A percentile compares a stretch with the other conserved stretches of the same genome.
Evolutionary conservation across 2,888 invertebrate genomes (phyloP).

Genomic region (Erebia ligea): DNA sequence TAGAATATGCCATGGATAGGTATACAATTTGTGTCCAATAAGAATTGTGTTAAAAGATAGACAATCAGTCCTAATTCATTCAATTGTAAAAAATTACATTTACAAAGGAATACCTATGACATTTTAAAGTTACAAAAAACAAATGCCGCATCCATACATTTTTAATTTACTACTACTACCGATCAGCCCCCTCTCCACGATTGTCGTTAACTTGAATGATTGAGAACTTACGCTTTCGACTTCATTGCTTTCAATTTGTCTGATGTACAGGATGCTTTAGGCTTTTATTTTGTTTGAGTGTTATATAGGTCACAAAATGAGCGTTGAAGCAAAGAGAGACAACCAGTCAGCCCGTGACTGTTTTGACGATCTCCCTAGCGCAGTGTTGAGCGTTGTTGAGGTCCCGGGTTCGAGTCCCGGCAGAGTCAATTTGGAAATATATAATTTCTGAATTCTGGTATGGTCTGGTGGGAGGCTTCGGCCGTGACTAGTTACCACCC

Average conservation of each 20-base stretch:
- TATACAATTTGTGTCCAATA: no score
- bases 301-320: neutral
- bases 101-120: neutral
- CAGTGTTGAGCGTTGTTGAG: no score
- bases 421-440: no score
- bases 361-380: no score
- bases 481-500: no score
- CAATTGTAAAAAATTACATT: neutral
- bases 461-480: no score
- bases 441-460: no score
- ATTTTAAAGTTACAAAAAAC: constrained; percentile 6
- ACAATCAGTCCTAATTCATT: neutral
- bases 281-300: neutral
- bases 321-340: no score
- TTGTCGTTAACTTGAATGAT: constrained; percentile 81
- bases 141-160: constrained; percentile 49
- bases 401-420: no score
- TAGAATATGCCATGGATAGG: no score
- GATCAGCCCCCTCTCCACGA: constrained; percentile 61
- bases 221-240: constrained; percentile 81
- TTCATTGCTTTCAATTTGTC: constrained; percentile 81
- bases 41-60: neutral
- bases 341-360: neutral
- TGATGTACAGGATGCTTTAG: constrained; percentile 56
- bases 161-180: constrained; percentile 16